Evolutionary conservation across 2,797 vertebrate species (phyloP).

Genomic region (Parauchenoglanis ngamensis): DNA sequence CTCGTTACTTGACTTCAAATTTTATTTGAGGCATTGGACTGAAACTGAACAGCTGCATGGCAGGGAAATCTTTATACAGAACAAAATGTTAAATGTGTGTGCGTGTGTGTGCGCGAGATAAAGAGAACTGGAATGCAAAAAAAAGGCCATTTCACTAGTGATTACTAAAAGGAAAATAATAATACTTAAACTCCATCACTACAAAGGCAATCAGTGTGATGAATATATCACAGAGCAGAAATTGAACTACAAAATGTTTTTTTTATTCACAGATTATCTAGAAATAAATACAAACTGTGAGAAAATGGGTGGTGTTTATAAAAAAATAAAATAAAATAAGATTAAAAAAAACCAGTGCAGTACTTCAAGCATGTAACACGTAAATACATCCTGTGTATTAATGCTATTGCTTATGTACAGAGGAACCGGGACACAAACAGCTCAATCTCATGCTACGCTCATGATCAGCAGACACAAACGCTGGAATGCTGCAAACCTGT

Average conservation of each 20-base stretch:
- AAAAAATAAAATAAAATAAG: neutral
- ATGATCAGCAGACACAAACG: neutral
- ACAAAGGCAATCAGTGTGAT: neutral
- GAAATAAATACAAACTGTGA: constrained; percentile 14
- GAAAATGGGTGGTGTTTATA: neutral
- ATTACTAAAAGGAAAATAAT: neutral
- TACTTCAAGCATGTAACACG: constrained; percentile 20
- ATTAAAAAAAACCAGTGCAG: neutral
- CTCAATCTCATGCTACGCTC: neutral
- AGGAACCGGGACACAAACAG: constrained; percentile 23
- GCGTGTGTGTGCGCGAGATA: neutral
- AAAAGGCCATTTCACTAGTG: neutral
- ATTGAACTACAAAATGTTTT: constrained; percentile 28
- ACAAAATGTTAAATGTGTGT: constrained; percentile 19
- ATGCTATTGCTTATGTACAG: constrained; percentile 45
- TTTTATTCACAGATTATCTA: constrained; percentile 15
- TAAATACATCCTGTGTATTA: constrained; percentile 6
- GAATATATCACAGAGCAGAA: constrained; percentile 21
- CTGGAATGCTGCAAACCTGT: too few species aligned
- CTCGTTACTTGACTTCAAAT: constrained; percentile 13
- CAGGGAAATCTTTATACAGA: constrained; percentile 21
- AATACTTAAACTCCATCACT: too few species aligned
- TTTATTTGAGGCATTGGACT: constrained; percentile 51
- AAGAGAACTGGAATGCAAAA: constrained; percentile 21
- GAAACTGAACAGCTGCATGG: constrained; percentile 31